phyloP scores from a whole-genome alignment of 2,113 vertebrate species.

The Microtus montanus region DNA sequence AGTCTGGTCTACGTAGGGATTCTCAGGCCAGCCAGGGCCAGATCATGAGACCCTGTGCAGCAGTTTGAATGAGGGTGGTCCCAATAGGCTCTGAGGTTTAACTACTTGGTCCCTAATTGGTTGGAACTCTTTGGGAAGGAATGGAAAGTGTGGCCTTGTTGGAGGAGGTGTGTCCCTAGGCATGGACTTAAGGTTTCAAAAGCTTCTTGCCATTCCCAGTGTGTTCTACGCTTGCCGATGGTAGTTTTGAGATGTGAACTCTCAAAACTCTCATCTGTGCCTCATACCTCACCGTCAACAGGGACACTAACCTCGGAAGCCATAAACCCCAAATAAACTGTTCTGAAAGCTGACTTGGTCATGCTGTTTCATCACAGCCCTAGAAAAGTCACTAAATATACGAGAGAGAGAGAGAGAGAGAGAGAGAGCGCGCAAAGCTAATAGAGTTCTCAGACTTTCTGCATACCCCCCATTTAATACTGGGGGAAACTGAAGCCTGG shows the following conservation, averaged over 20 bases:
- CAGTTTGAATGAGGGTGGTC: no score
- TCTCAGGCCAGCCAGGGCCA: neutral
- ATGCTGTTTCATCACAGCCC: neutral
- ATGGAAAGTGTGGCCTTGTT: neutral
- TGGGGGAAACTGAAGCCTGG: neutral
- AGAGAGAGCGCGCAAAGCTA: neutral
- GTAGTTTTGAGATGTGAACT: neutral
- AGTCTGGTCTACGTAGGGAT: neutral
- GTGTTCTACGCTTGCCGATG: neutral
- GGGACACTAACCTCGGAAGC: neutral
- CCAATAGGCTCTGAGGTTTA: neutral
- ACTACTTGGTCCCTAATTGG: neutral
- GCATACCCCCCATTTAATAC: neutral
- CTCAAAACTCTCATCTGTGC: neutral
- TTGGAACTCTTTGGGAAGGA: neutral
- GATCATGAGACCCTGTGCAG: neutral
- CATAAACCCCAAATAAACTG: neutral
- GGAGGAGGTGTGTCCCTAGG: neutral
- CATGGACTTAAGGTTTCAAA: neutral
- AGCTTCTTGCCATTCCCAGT: neutral
- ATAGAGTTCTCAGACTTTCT: neutral
- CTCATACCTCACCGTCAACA: neutral
- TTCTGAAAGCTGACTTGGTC: neutral
- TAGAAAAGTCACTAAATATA: neutral
- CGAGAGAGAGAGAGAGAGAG: neutral